phyloP scores from a whole-genome alignment of 2,797 vertebrate genomes.

The Tachyglossus aculeatus region DNA sequence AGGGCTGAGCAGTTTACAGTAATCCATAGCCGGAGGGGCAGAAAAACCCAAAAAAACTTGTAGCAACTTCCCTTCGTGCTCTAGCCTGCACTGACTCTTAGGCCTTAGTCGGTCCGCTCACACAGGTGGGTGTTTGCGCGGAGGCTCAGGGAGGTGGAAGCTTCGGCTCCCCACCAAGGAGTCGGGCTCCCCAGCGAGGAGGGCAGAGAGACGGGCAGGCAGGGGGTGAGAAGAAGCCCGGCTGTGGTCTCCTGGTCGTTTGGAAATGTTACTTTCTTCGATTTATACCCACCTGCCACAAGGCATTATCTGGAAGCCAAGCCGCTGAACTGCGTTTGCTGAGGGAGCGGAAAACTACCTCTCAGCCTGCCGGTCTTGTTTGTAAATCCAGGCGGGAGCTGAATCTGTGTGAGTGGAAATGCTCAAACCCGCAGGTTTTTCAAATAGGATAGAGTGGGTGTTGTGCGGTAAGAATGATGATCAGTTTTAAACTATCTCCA shows the following conservation, averaged over 20 bases:
- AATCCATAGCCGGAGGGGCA: no score
- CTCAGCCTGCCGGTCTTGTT: slow-evolving; percentile 51
- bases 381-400: slow-evolving; percentile 50
- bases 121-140: background rate
- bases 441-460: slow-evolving; percentile 34
- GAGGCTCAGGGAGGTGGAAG: background rate
- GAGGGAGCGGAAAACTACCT: slow-evolving; percentile 46
- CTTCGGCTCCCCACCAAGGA: background rate
- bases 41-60: no score
- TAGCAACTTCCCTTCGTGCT: no score
- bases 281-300: slow-evolving; percentile 68
- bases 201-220: slow-evolving; percentile 3
- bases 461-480: slow-evolving; percentile 59
- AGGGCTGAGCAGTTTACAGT: no score
- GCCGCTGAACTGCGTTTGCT: slow-evolving; percentile 56
- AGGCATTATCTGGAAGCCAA: slow-evolving; percentile 68
- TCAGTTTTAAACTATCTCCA: slow-evolving; percentile 59
- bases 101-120: background rate
- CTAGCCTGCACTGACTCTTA: no score
- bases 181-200: no score
- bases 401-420: slow-evolving; percentile 56
- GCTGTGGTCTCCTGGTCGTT: slow-evolving; percentile 70
- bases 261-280: slow-evolving; percentile 71
- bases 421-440: slow-evolving; percentile 33
- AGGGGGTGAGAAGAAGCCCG: slow-evolving; percentile 59